Base-by-base conservation (phyloP, 2,888 invertebrate genomes). In the Ichneumon xanthorius region DNA sequence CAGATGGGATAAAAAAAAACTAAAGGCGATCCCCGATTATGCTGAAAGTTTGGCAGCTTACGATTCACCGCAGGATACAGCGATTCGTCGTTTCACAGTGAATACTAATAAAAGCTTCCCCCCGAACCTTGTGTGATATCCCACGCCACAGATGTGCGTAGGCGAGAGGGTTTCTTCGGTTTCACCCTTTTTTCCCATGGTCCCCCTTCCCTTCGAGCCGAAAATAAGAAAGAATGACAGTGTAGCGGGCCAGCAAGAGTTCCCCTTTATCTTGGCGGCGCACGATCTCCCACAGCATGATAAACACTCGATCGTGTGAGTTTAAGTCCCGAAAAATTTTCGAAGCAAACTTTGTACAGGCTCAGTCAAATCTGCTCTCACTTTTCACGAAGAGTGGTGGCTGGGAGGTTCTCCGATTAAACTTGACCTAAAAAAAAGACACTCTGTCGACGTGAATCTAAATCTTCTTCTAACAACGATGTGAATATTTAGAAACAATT, bases 41-140 rank as follows among this genome's bases (percentile, higher is more conserved):
- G 19, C 40, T 37, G 37, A 61, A 45, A 72, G 71, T 67, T 77
- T 37, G 5, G 40, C n/a, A n/a, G 48, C 33, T 81, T 70, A 26
- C 14, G 67, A 72, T 65, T 77, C 48, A 50, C 50, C 7, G 6
- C 22, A 2, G 40, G 19, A 55, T 16, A 16, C 63, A 58, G 55
- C 26, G 53, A 80, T 81, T 68, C 68, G 61, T 63, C 73, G 26
- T 65, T 63, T 19, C 68, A 50, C 50, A 26, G 68, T 73, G 78
- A 79, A 73, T 83, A 79, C 68, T 79, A 73, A 83, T 83, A 58
- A 79, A 83, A 83, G 22, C 45, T 22, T 55, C 16, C n/a, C 45
- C n/a, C 26, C 30, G 40, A 61, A 58, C 40, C 55, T 63, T 63
- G 14, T 16, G 33, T 50, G 50, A 63, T 75, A 48, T 61, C n/a